These are phyloP conservation scores for Enteromius fasciolatus DNA, from an alignment of 2,797 vertebrate genomes.

Conservation along the genomic window DNA sequence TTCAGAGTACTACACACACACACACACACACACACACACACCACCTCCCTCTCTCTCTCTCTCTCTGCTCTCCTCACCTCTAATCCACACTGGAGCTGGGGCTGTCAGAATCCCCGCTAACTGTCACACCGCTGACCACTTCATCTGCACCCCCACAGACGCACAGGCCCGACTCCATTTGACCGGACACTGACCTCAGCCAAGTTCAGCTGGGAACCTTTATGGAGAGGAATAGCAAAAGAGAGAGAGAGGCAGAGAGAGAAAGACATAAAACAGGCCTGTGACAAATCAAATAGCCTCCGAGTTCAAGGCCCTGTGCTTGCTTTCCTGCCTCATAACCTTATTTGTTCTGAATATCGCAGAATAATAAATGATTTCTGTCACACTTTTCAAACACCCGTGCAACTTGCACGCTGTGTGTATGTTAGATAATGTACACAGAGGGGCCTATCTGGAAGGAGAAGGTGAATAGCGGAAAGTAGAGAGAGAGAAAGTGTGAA, in stretches of 20 bases:
- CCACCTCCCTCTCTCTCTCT: neutral
- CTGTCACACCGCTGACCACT: conserved; percentile 80
- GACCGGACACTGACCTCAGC: conserved; percentile 57
- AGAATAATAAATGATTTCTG: conserved; percentile 60
- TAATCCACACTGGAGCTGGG: conserved; percentile 62
- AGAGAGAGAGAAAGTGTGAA: conserved; percentile 31
- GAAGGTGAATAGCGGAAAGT: neutral
- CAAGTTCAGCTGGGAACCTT: conserved; percentile 54
- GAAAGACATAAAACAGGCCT: conserved; percentile 45
- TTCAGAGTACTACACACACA: neutral
- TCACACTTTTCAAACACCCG: conserved; percentile 62
- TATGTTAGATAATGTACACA: conserved; percentile 61
- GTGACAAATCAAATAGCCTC: conserved; percentile 74
- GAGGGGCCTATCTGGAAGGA: conserved; percentile 45
- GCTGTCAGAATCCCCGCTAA: conserved; percentile 73
- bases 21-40: conserved; percentile 19
- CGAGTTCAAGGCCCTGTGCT: conserved; percentile 68
- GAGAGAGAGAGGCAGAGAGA: conserved; percentile 32
- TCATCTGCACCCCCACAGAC: conserved; percentile 64
- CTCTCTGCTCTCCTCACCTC: conserved; percentile 45
- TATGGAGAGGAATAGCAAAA: conserved; percentile 34
- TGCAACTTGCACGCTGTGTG: conserved; percentile 48
- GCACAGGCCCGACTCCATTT: conserved; percentile 53
- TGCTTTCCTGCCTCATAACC: conserved; percentile 49
- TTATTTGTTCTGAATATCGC: conserved; percentile 57